Evolutionary conservation across 2,888 invertebrate species (phyloP), one percentile per base, ranked within the genome.

Genomic region (Drosophila hawaiiensis): DNA sequence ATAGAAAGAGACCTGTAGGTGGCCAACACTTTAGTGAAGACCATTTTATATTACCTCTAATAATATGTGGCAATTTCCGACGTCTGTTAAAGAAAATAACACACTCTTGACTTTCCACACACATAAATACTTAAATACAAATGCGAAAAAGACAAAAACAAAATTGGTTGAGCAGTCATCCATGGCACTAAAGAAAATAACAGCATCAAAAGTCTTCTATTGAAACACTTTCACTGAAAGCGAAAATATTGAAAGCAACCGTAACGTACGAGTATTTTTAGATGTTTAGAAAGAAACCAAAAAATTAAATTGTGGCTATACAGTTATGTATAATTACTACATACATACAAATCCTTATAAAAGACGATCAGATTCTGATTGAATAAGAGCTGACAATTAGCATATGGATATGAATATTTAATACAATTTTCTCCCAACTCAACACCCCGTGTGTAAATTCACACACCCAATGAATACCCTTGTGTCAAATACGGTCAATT

Each of bases 231-330:
- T 85, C 89, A 73, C 89, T 76, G 58, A 67, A 33, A 54, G 64
- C 62, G 52, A 68, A 76, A 78, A 67, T 69, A 88, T 82, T 83
- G 86, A 85, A 85, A 83, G 89, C 82, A 84, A 84, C 50, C 55
- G 53, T 71, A 59, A 74, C 63, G 76, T 80, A 86, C 71, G 68
- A 58, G 75, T 80, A 67, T 70, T 59, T 87, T 73, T 68, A 54
- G 67, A 67, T 81, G 68, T 67, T 71, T 66, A 73, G 67, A 55
- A 14, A 55, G 49, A 41, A 55, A 31, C 22, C 37, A 41, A 61
- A 53, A 74, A 29, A 53, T 67, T 35, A 67, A 65, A 66, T 79
- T 79, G 69, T 50, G 53, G 19, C 25, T 41, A 16, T 7, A 14
- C 7, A 39, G 35, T 3, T 19, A 54, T n/a, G 28, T 3, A 28